Base-by-base conservation (phyloP, 2,797 vertebrate genomes). In the Tokudaia muenninki region DNA sequence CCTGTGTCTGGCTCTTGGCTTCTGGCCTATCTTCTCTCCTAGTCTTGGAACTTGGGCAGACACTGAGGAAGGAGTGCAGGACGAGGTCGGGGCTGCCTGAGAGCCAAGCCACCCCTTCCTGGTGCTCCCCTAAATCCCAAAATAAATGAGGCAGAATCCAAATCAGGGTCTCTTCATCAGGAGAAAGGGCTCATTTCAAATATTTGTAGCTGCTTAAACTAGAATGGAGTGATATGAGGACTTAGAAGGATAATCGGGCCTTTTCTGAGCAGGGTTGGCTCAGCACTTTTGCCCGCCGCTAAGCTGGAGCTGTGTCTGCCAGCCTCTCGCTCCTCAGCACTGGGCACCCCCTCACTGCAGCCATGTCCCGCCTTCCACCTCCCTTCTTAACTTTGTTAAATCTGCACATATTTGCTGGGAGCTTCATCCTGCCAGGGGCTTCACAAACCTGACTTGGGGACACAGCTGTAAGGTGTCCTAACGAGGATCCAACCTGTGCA, bases 161-260 rank as follows among this genome's bases (percentile, higher is more conserved):
- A 97, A 97, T 97, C 98, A 97, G 92, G 86, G 95, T 97, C 95
- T 96, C 94, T 97, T 97, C 97, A 96, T 95, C 93, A 61, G 97
- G 93, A 98, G 95, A 95, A 96, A 97, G 97, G 89, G 92, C 97
- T 98, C 97, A 94, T 96, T 97, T 96, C 96, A 96, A 96, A 96
- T 97, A 96, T 97, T 90, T 95, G 96, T 97, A 95, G 95, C 96
- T 91, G 86, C 81, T 65, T 88, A 90, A 87, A 80, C 97, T 52
- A 88, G 96, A 95, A 94, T 70, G 77, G 61, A 92, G 95, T 2
- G 67, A 92, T 94, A 92, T 44, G 92, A 95, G 81, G 96, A 63
- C 80, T 93, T 44, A 84, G 96, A 90, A 50, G 96, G 92, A 75
- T 92, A 96, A 96, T 92, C 96, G 97, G 96, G 93, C 87, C 89